phyloP scores from a whole-genome alignment of 2,113 vertebrate species.

The Lepisosteus oculatus region DNA sequence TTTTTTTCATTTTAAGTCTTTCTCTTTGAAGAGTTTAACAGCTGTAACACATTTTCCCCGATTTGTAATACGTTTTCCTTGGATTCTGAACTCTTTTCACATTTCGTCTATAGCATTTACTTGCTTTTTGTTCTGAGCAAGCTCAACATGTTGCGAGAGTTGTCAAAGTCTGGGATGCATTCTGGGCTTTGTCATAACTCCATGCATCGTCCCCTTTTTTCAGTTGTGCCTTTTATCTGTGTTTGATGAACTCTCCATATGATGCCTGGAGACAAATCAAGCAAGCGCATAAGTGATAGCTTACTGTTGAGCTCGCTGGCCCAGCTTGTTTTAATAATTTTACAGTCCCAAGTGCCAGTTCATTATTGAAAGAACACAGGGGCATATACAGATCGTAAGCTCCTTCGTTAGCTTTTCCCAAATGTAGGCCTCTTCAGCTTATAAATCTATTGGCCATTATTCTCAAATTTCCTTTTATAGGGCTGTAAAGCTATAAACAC shows the following conservation, averaged over 20 bases:
- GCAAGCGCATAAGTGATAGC: background rate
- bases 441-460: background rate
- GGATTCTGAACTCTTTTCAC: too few species aligned
- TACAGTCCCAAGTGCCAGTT: background rate
- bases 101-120: too few species aligned
- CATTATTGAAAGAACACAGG: background rate
- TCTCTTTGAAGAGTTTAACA: too few species aligned
- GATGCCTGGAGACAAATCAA: background rate
- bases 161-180: too few species aligned
- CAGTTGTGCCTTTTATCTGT: too few species aligned
- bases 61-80: too few species aligned
- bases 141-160: too few species aligned
- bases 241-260: background rate
- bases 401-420: background rate
- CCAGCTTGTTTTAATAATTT: background rate
- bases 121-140: too few species aligned
- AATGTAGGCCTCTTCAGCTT: background rate
- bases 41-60: too few species aligned
- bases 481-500: slow-evolving; percentile 1
- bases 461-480: slow-evolving; percentile 12
- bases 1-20: too few species aligned
- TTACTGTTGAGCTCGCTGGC: background rate
- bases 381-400: background rate
- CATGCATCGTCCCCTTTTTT: too few species aligned
- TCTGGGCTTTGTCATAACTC: too few species aligned